Conservation (phyloP, 2,113 vertebrate genomes). For the Onychostruthus taczanowskii region DNA sequence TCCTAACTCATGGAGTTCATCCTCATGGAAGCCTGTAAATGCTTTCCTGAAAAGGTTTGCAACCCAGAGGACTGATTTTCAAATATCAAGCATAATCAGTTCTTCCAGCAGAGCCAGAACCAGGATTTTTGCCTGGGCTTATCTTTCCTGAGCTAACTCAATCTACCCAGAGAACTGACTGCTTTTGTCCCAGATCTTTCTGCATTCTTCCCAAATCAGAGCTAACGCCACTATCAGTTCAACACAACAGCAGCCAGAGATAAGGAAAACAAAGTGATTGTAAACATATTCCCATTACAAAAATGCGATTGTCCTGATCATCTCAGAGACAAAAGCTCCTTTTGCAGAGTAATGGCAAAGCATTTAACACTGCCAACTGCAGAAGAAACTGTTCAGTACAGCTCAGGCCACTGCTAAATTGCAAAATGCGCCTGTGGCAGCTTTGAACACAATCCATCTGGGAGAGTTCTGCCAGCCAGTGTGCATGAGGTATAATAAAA, state of each 20-base stretch:
- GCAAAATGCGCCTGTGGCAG: not conserved
- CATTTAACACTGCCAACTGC: not conserved
- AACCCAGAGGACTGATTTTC: not conserved
- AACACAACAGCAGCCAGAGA: not conserved
- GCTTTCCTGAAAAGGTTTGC: not conserved
- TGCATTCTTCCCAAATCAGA: not conserved
- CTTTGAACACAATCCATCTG: not conserved
- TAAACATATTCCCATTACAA: not conserved
- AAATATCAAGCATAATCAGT: not conserved
- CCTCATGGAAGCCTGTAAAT: not conserved
- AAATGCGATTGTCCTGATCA: not conserved
- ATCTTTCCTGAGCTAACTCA: not conserved
- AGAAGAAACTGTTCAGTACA: not conserved
- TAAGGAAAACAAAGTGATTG: slow-evolving; percentile 3
- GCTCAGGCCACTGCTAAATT: not conserved
- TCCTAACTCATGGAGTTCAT: not conserved
- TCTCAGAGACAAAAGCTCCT: slow-evolving; percentile 15
- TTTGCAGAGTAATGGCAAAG: not conserved
- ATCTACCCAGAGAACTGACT: not conserved
- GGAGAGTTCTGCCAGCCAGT: not conserved
- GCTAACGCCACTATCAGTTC: not conserved
- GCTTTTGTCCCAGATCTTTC: not conserved
- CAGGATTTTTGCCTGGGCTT: not conserved
- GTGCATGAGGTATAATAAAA: not conserved
- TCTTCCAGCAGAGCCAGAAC: not conserved